Evolutionary conservation across 2,113 vertebrate species (phyloP).

Genomic region (Muntiacus muntjak): DNA sequence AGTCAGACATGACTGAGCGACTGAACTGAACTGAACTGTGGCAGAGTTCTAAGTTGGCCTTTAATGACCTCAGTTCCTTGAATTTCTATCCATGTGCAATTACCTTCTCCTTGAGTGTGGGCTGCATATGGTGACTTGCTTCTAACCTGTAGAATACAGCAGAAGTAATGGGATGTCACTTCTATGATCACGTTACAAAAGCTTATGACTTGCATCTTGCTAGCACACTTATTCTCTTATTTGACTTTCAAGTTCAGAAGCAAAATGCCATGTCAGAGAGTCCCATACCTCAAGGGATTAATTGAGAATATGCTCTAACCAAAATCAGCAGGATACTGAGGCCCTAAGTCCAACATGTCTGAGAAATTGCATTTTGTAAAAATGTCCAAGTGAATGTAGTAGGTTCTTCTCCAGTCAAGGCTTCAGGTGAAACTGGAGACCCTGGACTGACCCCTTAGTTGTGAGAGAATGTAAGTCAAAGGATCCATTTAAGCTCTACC

Average conservation of each 20-base stretch:
- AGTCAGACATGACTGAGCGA: accelerated
- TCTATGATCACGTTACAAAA: background rate
- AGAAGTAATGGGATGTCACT: background rate
- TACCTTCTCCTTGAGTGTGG: background rate
- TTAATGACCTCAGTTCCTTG: background rate
- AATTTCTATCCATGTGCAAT: background rate
- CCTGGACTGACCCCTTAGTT: background rate
- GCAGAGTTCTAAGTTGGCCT: background rate
- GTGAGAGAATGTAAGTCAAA: background rate
- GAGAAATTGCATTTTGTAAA: background rate
- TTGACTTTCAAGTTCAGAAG: background rate
- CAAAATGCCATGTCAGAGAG: background rate
- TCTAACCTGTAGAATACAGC: background rate
- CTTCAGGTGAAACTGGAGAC: background rate
- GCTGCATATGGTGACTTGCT: background rate
- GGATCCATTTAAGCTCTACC: background rate
- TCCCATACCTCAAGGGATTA: background rate
- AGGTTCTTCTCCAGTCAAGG: background rate
- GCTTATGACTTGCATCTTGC: background rate
- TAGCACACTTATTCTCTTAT: background rate
- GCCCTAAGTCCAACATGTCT: background rate
- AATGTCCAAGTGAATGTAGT: background rate
- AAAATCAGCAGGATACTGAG: background rate
- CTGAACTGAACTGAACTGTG: background rate
- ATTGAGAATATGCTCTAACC: background rate